These are phyloP conservation scores for Gortyna flavago DNA, from an alignment of 2,888 invertebrate species.

Conservation along the genomic window DNA sequence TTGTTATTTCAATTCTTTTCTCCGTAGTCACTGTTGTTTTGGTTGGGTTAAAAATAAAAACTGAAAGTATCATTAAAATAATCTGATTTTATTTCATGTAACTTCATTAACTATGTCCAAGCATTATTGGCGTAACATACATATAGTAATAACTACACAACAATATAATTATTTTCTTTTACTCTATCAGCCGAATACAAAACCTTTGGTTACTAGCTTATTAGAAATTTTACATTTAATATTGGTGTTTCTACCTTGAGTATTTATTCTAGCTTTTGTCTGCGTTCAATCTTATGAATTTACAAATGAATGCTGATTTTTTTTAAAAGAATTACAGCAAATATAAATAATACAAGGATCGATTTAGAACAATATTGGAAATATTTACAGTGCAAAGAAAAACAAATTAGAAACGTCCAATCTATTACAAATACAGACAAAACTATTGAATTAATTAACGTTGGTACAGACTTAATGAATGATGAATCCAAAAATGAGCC, in stretches of 20 bases:
- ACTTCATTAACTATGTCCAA: slow-evolving; percentile 84
- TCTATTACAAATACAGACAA: slow-evolving; percentile 41
- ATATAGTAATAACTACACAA: slow-evolving; percentile 82
- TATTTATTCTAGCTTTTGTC: slow-evolving; percentile 71
- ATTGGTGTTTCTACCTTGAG: slow-evolving; percentile 77
- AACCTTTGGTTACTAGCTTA: slow-evolving; percentile 90
- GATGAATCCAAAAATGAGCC: slow-evolving; percentile 26
- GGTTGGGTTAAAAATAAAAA: slow-evolving; percentile 27
- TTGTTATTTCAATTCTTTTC: no score
- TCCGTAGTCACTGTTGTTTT: background rate
- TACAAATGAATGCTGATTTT: slow-evolving; percentile 41
- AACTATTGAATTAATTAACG: slow-evolving; percentile 41
- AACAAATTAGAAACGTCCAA: slow-evolving; percentile 34
- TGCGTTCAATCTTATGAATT: slow-evolving; percentile 39
- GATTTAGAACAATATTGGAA: slow-evolving; percentile 2
- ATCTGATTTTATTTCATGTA: slow-evolving; percentile 86
- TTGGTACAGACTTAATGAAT: slow-evolving; percentile 21
- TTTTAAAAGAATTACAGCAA: slow-evolving; percentile 22
- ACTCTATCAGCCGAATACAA: slow-evolving; percentile 86
- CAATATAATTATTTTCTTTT: slow-evolving; percentile 74
- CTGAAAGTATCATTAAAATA: slow-evolving; percentile 72
- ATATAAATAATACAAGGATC: slow-evolving; percentile 33
- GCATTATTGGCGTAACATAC: slow-evolving; percentile 83
- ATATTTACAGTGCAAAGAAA: slow-evolving; percentile 51
- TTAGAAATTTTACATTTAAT: slow-evolving; percentile 74